phyloP scores from a whole-genome alignment of 1,140 invertebrate genomes.

The Drosophila lacteicornis region DNA sequence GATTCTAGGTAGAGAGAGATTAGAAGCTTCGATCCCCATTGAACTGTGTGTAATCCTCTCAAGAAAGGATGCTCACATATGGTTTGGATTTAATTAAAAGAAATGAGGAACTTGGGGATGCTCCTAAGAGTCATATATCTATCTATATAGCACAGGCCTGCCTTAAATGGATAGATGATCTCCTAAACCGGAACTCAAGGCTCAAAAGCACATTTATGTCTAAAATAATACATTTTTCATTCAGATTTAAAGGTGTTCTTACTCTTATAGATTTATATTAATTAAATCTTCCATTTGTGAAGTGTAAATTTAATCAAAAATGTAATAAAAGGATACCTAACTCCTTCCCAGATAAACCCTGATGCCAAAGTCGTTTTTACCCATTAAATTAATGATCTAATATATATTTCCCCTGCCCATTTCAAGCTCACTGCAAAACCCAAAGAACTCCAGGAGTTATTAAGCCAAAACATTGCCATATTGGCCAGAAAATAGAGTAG shows the following conservation, averaged over 20 bases:
- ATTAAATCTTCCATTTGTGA: too few species aligned
- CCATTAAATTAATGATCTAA: not conserved
- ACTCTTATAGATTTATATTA: too few species aligned
- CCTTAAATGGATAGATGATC: not conserved
- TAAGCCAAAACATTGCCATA: not conserved
- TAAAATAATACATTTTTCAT: too few species aligned
- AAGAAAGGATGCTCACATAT: not conserved
- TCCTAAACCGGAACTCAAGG: not conserved
- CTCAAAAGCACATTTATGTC: too few species aligned
- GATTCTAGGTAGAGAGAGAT: conserved; percentile 25
- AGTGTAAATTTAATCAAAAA: too few species aligned
- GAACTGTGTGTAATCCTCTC: conserved; percentile 59
- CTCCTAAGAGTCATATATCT: too few species aligned
- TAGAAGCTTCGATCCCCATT: conserved; percentile 40
- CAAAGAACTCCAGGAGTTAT: not conserved
- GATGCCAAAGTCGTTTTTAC: not conserved
- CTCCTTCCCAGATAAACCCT: too few species aligned
- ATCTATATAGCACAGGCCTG: too few species aligned
- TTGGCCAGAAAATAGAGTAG: not conserved
- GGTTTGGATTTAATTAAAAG: not conserved
- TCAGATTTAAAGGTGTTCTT: too few species aligned
- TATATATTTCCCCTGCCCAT: not conserved
- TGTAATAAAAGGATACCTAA: too few species aligned
- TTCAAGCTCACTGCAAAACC: too few species aligned
- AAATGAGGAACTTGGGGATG: too few species aligned